Evolutionary conservation across 2,888 invertebrate species (phyloP).

Genomic region (Acanthosepion pharaonis): DNA sequence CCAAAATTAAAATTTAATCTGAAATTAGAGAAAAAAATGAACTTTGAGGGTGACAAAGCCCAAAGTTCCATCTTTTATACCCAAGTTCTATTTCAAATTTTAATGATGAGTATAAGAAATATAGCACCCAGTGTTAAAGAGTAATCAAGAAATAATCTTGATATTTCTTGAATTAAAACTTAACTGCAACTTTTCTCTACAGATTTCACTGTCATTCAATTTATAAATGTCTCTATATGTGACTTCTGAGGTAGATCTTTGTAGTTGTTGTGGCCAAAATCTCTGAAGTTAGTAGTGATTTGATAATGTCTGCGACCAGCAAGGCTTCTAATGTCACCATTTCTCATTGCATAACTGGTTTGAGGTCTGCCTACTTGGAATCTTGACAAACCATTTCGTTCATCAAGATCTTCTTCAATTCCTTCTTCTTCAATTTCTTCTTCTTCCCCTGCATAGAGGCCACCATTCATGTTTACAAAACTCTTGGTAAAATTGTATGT

Average conservation of each 20-base stretch:
- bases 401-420: neutral
- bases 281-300: constrained; percentile 34
- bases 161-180: neutral
- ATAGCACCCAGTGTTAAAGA: neutral
- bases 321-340: neutral
- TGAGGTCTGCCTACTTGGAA: neutral
- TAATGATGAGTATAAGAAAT: neutral
- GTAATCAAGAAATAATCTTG: neutral
- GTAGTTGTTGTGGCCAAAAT: neutral
- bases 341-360: neutral
- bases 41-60: neutral
- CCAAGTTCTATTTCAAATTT: neutral
- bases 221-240: constrained; percentile 37
- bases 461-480: neutral
- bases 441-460: neutral
- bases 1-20: neutral
- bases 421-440: neutral
- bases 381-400: neutral
- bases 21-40: neutral
- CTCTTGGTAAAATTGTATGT: constrained; percentile 41
- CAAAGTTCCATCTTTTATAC: neutral
- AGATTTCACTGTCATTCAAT: neutral
- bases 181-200: neutral
- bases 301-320: constrained; percentile 1
- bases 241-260: neutral